Evolutionary conservation across 1,140 invertebrate genomes (phyloP).

Genomic region (Homalodisca vitripennis): DNA sequence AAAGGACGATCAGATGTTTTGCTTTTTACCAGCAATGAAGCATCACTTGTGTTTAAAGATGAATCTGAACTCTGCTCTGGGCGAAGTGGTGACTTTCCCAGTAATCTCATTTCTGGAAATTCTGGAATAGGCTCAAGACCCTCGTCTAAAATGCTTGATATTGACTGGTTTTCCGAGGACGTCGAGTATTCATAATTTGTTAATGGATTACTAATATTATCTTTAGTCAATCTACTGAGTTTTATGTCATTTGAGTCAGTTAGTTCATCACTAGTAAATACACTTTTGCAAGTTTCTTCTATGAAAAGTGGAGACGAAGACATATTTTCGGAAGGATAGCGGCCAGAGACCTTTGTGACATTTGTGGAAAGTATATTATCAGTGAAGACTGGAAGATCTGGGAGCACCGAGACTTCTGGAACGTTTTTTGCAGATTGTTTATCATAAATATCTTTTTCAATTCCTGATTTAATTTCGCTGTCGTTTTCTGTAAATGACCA

Average conservation of each 20-base stretch:
- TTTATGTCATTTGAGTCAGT: no score
- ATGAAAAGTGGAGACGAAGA: not conserved
- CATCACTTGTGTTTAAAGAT: slow-evolving; percentile 11
- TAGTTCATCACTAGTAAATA: no score
- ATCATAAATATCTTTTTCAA: not conserved
- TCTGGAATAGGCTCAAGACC: slow-evolving; percentile 7
- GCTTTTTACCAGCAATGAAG: not conserved
- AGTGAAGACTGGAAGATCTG: not conserved
- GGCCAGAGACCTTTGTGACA: not conserved
- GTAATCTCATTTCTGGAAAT: slow-evolving; percentile 3
- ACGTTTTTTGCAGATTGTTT: not conserved
- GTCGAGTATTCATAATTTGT: no score
- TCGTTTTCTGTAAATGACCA: not conserved
- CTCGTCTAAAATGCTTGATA: not conserved
- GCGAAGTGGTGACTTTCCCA: not conserved
- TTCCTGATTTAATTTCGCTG: not conserved
- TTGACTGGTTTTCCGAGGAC: no score
- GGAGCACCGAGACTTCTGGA: not conserved
- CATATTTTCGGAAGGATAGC: not conserved
- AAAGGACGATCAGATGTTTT: slow-evolving; percentile 17
- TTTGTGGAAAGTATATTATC: not conserved
- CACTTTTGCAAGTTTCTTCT: no score
- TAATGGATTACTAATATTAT: no score
- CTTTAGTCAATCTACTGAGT: no score
- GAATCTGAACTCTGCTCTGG: not conserved